phyloP scores from a whole-genome alignment of 2,888 invertebrate genomes.

The Troides oblongomaculatus region DNA sequence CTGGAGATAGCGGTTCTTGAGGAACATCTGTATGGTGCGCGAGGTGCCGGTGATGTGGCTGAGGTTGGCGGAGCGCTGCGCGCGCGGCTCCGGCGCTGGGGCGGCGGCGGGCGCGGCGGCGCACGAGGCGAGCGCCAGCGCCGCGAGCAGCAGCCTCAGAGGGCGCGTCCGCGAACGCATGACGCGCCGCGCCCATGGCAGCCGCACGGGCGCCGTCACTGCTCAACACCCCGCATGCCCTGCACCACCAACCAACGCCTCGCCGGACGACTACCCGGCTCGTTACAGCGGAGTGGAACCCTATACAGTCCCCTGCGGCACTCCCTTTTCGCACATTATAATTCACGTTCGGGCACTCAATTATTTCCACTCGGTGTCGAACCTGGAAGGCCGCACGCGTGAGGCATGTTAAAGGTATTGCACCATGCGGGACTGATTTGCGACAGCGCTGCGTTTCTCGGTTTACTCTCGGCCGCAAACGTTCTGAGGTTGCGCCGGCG shows the following conservation, averaged over 20 bases:
- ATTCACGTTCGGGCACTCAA: conserved; percentile 10
- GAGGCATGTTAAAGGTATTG: conserved; percentile 44
- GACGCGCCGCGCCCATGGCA: conserved; percentile 79
- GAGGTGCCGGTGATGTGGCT: conserved; percentile 89
- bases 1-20: conserved; percentile 91
- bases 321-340: conserved; percentile 31
- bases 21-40: conserved; percentile 90
- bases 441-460: conserved; percentile 41
- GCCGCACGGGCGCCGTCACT: conserved; percentile 77
- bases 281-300: neutral
- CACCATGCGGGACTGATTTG: conserved; percentile 43
- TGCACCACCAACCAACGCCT: conserved; percentile 49
- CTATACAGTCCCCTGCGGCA: conserved; percentile 13
- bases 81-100: conserved; percentile 77
- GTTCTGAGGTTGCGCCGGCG: conserved; percentile 53
- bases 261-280: too few species aligned
- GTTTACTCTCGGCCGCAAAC: conserved; percentile 54
- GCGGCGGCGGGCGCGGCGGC: conserved; percentile 62
- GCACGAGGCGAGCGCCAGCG: conserved; percentile 76
- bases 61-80: conserved; percentile 89
- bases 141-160: conserved; percentile 76
- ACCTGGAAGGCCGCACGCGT: conserved; percentile 26
- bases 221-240: conserved; percentile 52
- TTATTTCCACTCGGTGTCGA: neutral
- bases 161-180: conserved; percentile 76